Percentiles rank a stretch among this genome's conserved stretches.
Evolutionary conservation across 2,113 vertebrate genomes (phyloP).

Genomic region (Lophotis ruficrista): DNA sequence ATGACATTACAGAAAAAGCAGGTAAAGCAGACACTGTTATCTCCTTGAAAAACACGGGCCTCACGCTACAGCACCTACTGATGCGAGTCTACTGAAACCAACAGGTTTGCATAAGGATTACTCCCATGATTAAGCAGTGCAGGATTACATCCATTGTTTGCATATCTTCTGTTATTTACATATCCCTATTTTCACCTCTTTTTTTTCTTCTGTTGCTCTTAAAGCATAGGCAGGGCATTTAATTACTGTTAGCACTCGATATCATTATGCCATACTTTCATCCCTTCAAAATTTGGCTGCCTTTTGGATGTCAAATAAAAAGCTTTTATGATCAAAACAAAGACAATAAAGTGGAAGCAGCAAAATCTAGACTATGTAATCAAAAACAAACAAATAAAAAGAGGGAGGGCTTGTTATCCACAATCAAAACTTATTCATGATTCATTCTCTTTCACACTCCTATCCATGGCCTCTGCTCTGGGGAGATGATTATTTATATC

Average conservation of each 20-base stretch:
- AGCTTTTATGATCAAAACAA: not conserved
- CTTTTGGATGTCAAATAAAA: not conserved
- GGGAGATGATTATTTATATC: not conserved
- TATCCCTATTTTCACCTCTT: not conserved
- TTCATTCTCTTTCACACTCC: not conserved
- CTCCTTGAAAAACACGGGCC: constrained; percentile 5
- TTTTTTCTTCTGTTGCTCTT: not conserved
- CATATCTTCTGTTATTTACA: constrained; percentile 3
- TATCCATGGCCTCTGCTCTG: not conserved
- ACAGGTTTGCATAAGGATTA: not conserved
- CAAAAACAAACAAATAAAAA: not conserved
- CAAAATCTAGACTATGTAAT: not conserved
- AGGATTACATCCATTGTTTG: constrained; percentile 40
- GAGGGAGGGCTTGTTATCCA: not conserved
- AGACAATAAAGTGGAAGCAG: not conserved
- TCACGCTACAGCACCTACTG: not conserved
- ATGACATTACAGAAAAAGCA: not conserved
- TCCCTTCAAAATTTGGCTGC: not conserved
- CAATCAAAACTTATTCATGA: not conserved
- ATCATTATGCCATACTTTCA: not conserved
- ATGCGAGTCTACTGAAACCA: not conserved
- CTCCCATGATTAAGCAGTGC: constrained; percentile 11
- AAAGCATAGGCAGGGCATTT: not conserved
- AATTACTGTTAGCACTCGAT: not conserved
- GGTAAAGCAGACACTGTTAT: not conserved